Percentiles rank a stretch among this genome's conserved stretches.
These are phyloP conservation scores for Oreocharis arfaki DNA, from an alignment of 2,113 vertebrate species.

Conservation along the genomic window DNA sequence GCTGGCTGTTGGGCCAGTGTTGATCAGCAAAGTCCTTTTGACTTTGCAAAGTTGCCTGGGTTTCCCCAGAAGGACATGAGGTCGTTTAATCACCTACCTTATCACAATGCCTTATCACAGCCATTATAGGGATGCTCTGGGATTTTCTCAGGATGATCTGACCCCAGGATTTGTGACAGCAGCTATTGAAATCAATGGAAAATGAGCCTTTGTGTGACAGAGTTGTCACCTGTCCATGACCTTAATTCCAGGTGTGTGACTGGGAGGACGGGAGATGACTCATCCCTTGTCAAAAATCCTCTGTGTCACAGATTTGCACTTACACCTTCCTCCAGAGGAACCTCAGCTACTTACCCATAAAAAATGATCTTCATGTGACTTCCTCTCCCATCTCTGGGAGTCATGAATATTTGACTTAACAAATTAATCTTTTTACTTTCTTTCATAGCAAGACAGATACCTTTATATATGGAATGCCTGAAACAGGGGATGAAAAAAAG, in stretches of 20 bases:
- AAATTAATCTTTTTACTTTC: conserved; percentile 32
- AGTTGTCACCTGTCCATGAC: not conserved
- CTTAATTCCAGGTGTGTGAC: conserved; percentile 1
- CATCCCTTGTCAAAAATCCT: not conserved
- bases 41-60: not conserved
- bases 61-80: not conserved
- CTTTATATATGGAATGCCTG: not conserved
- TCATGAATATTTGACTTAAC: conserved; percentile 30
- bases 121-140: not conserved
- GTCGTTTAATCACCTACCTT: not conserved
- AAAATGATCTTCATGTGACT: conserved; percentile 1
- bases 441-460: not conserved
- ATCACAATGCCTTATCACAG: not conserved
- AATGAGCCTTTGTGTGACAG: not conserved
- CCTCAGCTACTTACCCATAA: not conserved
- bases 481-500: not conserved
- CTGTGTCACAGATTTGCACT: not conserved
- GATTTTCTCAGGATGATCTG: not conserved
- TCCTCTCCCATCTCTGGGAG: not conserved
- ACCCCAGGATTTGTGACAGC: not conserved
- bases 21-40: not conserved
- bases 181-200: not conserved
- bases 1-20: not conserved
- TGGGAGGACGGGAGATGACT: not conserved
- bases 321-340: not conserved